These are phyloP conservation scores for Epizoanthus illoricatus DNA, from an alignment of 92 coral and sea anemone genomes.

Conservation along the genomic window DNA sequence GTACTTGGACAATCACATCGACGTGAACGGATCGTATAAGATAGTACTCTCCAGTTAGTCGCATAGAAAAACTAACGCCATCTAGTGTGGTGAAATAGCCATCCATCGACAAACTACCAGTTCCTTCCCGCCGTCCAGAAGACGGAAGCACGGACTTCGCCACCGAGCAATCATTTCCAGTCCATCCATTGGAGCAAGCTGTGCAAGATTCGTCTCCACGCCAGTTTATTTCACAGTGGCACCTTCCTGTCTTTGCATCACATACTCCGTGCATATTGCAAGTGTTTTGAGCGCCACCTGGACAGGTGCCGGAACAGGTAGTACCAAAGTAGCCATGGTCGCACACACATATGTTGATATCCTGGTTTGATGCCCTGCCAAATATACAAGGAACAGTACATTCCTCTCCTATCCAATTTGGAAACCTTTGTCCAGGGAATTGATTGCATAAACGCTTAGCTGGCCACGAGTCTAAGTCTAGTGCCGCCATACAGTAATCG, in stretches of 20 bases:
- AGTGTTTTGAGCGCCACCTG: conserved; percentile 57
- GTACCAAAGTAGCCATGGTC: conserved; percentile 58
- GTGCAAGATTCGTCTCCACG: conserved; percentile 56
- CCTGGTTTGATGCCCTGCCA: conserved; percentile 43
- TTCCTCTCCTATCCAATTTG: conserved; percentile 63
- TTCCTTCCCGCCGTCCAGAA: conserved; percentile 18
- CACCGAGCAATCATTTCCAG: conserved; percentile 56
- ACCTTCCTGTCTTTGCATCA: conserved; percentile 44
- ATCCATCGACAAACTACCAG: conserved; percentile 32
- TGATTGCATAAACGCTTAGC: conserved; percentile 59
- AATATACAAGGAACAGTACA: conserved; percentile 55
- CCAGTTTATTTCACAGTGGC: conserved; percentile 61
- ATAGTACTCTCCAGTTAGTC: conserved; percentile 59
- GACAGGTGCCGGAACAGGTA: conserved; percentile 55
- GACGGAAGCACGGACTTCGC: conserved; percentile 42
- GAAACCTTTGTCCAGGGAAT: conserved; percentile 58
- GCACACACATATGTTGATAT: conserved; percentile 54
- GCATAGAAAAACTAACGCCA: conserved; percentile 47
- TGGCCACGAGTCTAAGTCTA: conserved; percentile 52
- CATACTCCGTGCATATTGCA: conserved; percentile 61
- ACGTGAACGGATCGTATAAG: conserved; percentile 51
- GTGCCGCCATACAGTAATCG: conserved; percentile 52
- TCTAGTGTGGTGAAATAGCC: conserved; percentile 60
- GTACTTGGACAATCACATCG: conserved; percentile 48
- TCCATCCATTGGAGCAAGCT: conserved; percentile 52